Conservation (phyloP, 2,888 invertebrate species). For the Lissocephala sabroskyi region DNA sequence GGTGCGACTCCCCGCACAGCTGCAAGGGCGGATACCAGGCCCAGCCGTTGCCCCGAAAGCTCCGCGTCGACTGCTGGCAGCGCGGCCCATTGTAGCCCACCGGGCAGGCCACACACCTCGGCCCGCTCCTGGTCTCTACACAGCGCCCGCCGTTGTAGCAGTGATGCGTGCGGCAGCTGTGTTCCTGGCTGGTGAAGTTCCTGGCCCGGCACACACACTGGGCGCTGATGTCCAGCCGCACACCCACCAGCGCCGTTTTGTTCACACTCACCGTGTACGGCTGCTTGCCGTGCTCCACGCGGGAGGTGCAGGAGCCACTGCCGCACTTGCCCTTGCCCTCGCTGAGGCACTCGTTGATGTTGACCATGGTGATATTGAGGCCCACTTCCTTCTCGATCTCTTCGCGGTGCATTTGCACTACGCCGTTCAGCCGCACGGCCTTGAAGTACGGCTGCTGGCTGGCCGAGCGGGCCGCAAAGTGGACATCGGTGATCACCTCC, state of each 20-base stretch:
- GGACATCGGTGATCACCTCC: slow-evolving; percentile 89
- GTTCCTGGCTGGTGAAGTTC: slow-evolving; percentile 86
- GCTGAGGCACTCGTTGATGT: slow-evolving; percentile 94
- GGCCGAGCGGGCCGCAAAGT: slow-evolving; percentile 95
- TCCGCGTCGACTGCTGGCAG: slow-evolving; percentile 95
- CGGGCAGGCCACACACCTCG: slow-evolving; percentile 88
- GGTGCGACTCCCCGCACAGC: slow-evolving; percentile 94
- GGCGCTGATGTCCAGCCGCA: slow-evolving; percentile 90
- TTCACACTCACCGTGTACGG: slow-evolving; percentile 98
- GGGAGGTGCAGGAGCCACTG: slow-evolving; percentile 94
- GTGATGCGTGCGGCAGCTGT: slow-evolving; percentile 88
- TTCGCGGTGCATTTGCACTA: slow-evolving; percentile 92
- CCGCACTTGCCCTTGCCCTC: slow-evolving; percentile 86
- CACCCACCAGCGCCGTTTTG: slow-evolving; percentile 95
- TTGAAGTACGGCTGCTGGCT: slow-evolving; percentile 85
- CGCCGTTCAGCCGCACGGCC: slow-evolving; percentile 92
- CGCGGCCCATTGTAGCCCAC: slow-evolving; percentile 94
- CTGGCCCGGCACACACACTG: slow-evolving; percentile 94
- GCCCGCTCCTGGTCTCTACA: slow-evolving; percentile 89
- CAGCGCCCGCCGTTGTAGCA: slow-evolving; percentile 98
- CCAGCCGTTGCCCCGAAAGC: slow-evolving; percentile 95
- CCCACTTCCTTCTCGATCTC: slow-evolving; percentile 94
- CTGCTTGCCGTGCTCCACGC: slow-evolving; percentile 83
- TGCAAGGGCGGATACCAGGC: slow-evolving; percentile 97
- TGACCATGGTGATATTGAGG: slow-evolving; percentile 96